These are phyloP conservation scores for Bombus terrestris DNA, from an alignment of 1,140 invertebrate species.

Conservation along the genomic window DNA sequence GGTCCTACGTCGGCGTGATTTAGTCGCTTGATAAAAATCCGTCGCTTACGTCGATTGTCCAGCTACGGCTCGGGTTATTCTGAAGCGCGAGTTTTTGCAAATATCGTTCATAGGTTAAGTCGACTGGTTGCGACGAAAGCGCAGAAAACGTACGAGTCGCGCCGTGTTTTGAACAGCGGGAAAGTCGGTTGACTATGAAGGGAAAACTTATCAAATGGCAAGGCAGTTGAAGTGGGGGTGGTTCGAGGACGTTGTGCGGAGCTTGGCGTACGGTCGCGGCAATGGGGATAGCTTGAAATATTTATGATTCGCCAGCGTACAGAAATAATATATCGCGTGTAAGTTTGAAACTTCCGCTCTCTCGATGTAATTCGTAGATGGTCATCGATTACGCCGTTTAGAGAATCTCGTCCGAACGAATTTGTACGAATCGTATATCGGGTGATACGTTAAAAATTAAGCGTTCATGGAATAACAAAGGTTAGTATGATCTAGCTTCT, in stretches of 20 bases:
- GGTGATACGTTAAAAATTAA: not conserved
- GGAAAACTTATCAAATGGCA: conserved; percentile 4
- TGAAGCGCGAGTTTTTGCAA: not conserved
- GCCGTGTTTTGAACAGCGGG: no score
- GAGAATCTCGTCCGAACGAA: no score
- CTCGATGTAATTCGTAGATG: not conserved
- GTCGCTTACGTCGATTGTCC: not conserved
- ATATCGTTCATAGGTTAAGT: no score
- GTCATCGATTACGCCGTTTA: not conserved
- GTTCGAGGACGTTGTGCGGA: conserved; percentile 18
- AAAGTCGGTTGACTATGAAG: conserved; percentile 34
- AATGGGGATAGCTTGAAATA: conserved; percentile 20
- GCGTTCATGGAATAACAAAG: not conserved
- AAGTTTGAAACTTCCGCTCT: not conserved
- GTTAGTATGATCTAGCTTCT: not conserved
- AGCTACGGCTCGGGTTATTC: not conserved
- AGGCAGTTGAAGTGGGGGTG: not conserved
- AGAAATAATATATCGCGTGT: not conserved
- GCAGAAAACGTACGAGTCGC: not conserved
- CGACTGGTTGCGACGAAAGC: no score
- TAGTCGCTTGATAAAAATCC: conserved; percentile 5
- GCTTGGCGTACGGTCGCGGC: not conserved
- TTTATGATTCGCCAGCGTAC: conserved; percentile 22
- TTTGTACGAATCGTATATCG: no score
- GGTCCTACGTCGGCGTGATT: not conserved